Percentiles rank a stretch among this genome's conserved stretches.
Conservation (phyloP, 2,797 vertebrate species). For the Microcaecilia unicolor region DNA sequence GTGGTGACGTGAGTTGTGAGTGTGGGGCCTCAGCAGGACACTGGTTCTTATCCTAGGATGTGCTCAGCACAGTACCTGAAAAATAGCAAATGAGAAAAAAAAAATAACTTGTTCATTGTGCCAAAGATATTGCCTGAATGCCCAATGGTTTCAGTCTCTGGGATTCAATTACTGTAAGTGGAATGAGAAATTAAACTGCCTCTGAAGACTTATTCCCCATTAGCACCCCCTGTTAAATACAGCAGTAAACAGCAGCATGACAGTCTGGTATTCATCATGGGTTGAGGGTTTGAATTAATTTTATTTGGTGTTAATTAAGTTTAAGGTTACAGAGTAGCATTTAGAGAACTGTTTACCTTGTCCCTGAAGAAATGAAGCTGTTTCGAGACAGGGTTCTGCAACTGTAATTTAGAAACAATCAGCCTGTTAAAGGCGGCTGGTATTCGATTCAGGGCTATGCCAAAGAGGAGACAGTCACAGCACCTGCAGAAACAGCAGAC, state of each 20-base stretch:
- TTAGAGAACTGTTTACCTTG: conserved; percentile 33
- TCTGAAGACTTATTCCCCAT: conserved; percentile 1
- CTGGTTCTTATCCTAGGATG: too few relatives aligned
- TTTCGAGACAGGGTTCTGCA: conserved; percentile 23
- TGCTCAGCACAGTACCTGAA: too few relatives aligned
- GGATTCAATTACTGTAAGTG: not conserved
- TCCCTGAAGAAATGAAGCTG: conserved; percentile 20
- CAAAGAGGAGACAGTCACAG: too few relatives aligned
- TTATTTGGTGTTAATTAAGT: conserved; percentile 35
- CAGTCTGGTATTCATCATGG: conserved; percentile 10
- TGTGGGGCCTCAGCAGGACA: too few relatives aligned
- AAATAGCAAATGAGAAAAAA: too few relatives aligned
- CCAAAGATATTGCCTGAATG: too few relatives aligned
- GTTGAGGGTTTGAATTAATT: conserved; percentile 28
- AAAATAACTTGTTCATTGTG: too few relatives aligned
- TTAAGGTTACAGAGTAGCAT: conserved; percentile 27
- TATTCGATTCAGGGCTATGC: conserved; percentile 17
- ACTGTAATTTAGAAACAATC: conserved; percentile 28
- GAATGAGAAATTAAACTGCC: not conserved
- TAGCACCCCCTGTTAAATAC: conserved; percentile 4
- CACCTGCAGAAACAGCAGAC: too few relatives aligned
- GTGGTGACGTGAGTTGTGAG: too few relatives aligned
- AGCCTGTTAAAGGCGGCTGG: conserved; percentile 19
- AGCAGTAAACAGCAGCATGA: conserved; percentile 7
- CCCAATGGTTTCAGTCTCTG: not conserved